Base-by-base conservation (phyloP, 2,888 invertebrate species). In the Drosophila macrospina region DNA sequence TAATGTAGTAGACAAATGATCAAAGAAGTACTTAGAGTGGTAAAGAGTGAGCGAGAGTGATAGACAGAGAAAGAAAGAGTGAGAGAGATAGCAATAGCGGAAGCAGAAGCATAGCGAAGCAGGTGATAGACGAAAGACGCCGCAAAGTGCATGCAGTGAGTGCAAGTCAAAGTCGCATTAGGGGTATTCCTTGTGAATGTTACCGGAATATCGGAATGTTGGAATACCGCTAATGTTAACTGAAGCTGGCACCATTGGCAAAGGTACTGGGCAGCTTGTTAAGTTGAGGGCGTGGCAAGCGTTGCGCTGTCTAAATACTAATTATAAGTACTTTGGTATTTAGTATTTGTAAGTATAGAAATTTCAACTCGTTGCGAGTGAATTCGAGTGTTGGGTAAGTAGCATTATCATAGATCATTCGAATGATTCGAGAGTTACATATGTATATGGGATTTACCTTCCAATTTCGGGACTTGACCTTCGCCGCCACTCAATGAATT, bases 371-470 rank as follows among this genome's bases (percentile, higher is more conserved):
- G 34, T 20, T 11, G n/a, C n/a, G n/a, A n/a, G n/a, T n/a, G 11
- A 42, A 20, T 20, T 20, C 2, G 20, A 28, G 30, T 62, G 37
- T 55, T 39, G 26, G 13, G 20, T 3, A 20, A 3, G 4, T 41
- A 47, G 32, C n/a, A 32, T 45, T 24, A 32, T 20, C n/a, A 28
- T 37, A 67, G 34, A 47, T 15, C n/a, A 8, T 28, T 51, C 10
- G 28, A 30, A 34, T 56, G 16, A 26, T n/a, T 20, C 20, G 44
- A 37, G 8, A 32, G 8, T 8, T 20, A n/a, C 10, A 50, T 10
- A 24, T 28, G 30, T 28, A 28, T 39, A 26, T 32, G 32, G 63
- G 77, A 89, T 69, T 89, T 90, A 89, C 89, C 89, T 89, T 85
- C 88, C 42, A 74, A 11, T 55, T 76, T 78, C 6, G 79, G 78